Conservation (phyloP, 2,888 invertebrate genomes). For the Sphaeridia pumilis region DNA sequence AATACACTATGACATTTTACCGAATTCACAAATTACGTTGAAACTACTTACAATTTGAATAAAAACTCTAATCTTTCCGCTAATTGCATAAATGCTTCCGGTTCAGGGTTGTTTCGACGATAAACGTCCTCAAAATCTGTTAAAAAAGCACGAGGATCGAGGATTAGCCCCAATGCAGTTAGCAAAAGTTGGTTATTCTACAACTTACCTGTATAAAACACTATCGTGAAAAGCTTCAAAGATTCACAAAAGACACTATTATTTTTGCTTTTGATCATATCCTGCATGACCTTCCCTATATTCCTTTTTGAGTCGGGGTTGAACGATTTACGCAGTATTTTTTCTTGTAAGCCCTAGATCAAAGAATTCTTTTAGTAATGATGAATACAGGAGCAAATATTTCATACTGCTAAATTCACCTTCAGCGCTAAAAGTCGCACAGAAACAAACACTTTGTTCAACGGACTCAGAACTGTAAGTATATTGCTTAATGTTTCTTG, state of each 20-base stretch:
- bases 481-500: constrained; percentile 33
- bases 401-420: too few relatives aligned
- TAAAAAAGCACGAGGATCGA: constrained; percentile 7
- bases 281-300: constrained; percentile 56
- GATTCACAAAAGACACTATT: constrained; percentile 58
- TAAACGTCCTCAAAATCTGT: constrained; percentile 37
- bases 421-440: constrained; percentile 30
- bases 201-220: constrained; percentile 56
- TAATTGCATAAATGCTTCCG: constrained; percentile 63
- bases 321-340: constrained; percentile 37
- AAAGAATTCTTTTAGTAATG: constrained; percentile 8
- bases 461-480: constrained; percentile 31
- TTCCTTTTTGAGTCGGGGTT: constrained; percentile 50
- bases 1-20: background rate
- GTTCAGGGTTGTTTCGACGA: constrained; percentile 42
- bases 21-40: background rate
- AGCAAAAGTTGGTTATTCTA: background rate
- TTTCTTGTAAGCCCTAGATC: constrained; percentile 23
- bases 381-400: background rate
- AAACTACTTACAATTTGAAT: constrained; percentile 51
- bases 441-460: constrained; percentile 33
- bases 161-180: too few relatives aligned
- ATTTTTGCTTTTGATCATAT: constrained; percentile 56
- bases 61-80: constrained; percentile 68
- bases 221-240: constrained; percentile 60